Base-by-base conservation (phyloP, 2,113 vertebrate genomes). In the Hypocryptadius cinnamomeus region DNA sequence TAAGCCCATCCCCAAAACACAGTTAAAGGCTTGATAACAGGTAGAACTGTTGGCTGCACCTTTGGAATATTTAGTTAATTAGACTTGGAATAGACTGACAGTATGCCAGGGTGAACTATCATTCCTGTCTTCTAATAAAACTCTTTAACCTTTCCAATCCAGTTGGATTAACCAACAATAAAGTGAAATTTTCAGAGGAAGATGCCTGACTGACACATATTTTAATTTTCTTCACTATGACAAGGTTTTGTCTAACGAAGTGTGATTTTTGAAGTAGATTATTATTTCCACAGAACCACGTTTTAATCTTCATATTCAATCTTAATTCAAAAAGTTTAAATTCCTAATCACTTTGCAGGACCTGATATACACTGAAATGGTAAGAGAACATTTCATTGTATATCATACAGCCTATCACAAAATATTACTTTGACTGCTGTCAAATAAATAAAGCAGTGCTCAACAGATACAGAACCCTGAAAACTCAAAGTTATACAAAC, bases 381-480 rank as follows among this genome's bases (percentile, higher is more conserved):
- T 48, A 63, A 68, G 28, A 63, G 28, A 71, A 39, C 3, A 40
- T 47, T 74, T 59, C 9, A 39, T 3, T 24, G 33, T 17, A 40
- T 30, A 30, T 3, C 8, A 54, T 16, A 25, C 4, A 87, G 19
- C 31, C 20, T 24, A 28, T 3, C 59, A 88, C 22, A 60, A 73
- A 79, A 22, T 31, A 53, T 12, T 45, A 24, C 22, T 3, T 9
- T 31, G 23, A 3, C 23, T 60, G 15, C 17, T 31, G 5, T 17
- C 31, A 87, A 64, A 51, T 12, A 14, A 72, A 69, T 6, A 14
- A 60, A 64, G 31, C 40, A 65, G 7, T 24, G 18, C 33, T 73
- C 35, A 44, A 8, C 0, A 28, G 37, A 24, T 15, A 20, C 0
- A 6, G 15, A 80, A 35, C 27, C 37, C 4, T 6, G 3, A 25